Conservation (phyloP, 2,113 vertebrate genomes). For the Picathartes gymnocephalus region DNA sequence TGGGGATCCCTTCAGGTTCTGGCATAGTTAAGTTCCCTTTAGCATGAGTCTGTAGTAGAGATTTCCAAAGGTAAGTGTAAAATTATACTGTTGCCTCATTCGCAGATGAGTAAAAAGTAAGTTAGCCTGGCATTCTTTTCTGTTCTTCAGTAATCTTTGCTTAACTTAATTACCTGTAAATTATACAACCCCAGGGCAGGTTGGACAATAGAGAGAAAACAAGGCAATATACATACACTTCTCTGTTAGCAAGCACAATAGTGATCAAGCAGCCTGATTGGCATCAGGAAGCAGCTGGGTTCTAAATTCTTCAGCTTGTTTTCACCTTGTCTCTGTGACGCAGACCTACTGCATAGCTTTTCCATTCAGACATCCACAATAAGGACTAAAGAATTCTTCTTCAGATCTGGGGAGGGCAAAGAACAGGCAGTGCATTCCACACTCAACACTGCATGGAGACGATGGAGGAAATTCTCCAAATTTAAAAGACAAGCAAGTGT, state of each 20-base stretch:
- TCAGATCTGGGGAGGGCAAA: neutral
- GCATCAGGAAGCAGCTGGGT: slow-evolving; percentile 5
- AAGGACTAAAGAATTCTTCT: neutral
- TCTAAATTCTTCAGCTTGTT: slow-evolving; percentile 4
- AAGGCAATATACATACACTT: neutral
- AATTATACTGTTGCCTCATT: neutral
- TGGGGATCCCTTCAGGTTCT: neutral
- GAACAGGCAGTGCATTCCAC: accelerated
- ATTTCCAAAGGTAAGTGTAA: neutral
- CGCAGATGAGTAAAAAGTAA: slow-evolving; percentile 8
- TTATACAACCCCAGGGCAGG: neutral
- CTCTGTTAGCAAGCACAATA: neutral
- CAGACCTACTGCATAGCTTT: neutral
- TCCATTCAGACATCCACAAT: neutral
- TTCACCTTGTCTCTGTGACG: neutral
- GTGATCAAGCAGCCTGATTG: neutral
- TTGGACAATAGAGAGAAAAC: slow-evolving; percentile 14
- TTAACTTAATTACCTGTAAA: slow-evolving; percentile 25
- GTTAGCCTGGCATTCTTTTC: neutral
- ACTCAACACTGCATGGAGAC: accelerated
- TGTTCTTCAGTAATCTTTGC: neutral
- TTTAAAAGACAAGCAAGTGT: neutral
- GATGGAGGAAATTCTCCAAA: neutral
- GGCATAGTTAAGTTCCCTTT: neutral
- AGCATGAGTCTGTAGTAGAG: neutral